phyloP scores from a whole-genome alignment of 1,140 invertebrate species.

The Theocolax elegans region DNA sequence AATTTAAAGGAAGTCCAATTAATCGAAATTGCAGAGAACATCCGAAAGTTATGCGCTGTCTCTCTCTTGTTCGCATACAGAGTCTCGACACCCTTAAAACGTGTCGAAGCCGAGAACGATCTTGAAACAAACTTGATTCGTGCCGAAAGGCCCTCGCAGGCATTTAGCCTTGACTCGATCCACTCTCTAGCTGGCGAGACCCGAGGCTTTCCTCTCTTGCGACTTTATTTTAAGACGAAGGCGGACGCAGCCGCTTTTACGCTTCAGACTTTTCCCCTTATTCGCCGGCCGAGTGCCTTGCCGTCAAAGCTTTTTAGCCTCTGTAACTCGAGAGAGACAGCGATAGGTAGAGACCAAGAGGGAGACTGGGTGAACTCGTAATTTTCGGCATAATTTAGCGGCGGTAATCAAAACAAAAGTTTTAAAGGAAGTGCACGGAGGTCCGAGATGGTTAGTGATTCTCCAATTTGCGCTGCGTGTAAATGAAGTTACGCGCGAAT shows the following conservation, averaged over 20 bases:
- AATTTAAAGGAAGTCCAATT: background rate
- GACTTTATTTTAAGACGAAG: conserved; percentile 50
- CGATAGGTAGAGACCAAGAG: too few species aligned
- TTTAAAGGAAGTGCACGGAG: background rate
- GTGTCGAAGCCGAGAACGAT: too few species aligned
- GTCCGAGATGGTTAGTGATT: background rate
- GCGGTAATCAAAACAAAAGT: conserved; percentile 10
- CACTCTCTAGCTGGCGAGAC: too few species aligned
- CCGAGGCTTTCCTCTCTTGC: conserved; percentile 19
- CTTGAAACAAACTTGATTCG: conserved; percentile 11
- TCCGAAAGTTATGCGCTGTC: background rate
- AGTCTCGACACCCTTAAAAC: too few species aligned
- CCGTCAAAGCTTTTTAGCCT: background rate
- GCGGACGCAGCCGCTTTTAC: background rate
- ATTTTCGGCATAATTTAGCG: conserved; percentile 19
- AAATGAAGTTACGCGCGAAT: background rate
- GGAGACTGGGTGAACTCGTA: background rate
- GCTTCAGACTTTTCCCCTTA: background rate
- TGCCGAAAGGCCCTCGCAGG: conserved; percentile 42
- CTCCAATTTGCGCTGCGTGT: background rate
- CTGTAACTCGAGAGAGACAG: too few species aligned
- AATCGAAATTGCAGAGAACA: background rate
- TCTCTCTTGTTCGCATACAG: too few species aligned
- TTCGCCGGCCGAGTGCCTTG: background rate
- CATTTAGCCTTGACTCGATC: conserved; percentile 47